These are phyloP conservation scores for Gallinago solitaria DNA, from an alignment of 2,797 vertebrate genomes.

Conservation along the genomic window DNA sequence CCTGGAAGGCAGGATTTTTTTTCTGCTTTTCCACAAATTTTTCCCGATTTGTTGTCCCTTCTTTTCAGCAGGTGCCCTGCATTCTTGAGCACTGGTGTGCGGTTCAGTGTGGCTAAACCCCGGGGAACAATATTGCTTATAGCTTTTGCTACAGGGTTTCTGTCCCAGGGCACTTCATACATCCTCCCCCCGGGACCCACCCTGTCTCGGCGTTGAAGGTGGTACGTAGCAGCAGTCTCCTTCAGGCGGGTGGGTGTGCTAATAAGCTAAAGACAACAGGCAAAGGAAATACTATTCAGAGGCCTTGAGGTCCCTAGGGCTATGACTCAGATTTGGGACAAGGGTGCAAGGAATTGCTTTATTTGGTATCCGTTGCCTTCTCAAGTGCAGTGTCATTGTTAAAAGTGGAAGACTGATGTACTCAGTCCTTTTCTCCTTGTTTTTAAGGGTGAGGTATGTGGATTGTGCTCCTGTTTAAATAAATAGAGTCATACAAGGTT, in stretches of 20 bases:
- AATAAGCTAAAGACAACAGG: slow-evolving; percentile 39
- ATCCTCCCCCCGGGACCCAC: slow-evolving; percentile 18
- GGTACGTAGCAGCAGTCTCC: not conserved
- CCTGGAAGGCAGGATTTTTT: not conserved
- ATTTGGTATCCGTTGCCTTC: slow-evolving; percentile 31
- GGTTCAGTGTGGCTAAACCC: not conserved
- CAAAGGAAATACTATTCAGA: slow-evolving; percentile 45
- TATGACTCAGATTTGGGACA: slow-evolving; percentile 56
- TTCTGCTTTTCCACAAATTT: not conserved
- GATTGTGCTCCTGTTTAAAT: not conserved
- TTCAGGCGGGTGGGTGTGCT: slow-evolving; percentile 24
- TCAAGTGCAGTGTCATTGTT: not conserved
- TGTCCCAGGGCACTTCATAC: not conserved
- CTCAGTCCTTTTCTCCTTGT: not conserved
- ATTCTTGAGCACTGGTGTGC: not conserved
- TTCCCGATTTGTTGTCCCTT: not conserved
- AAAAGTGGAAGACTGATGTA: not conserved
- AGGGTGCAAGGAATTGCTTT: slow-evolving; percentile 56
- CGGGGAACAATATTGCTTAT: not conserved
- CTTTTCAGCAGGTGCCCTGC: not conserved
- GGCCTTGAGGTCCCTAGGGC: not conserved
- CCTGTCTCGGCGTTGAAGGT: not conserved
- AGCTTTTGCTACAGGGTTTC: not conserved
- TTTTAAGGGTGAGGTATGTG: not conserved
- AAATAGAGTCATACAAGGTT: not conserved